phyloP scores from a whole-genome alignment of 2,888 invertebrate species.

The Willowsia nigromaculata region DNA sequence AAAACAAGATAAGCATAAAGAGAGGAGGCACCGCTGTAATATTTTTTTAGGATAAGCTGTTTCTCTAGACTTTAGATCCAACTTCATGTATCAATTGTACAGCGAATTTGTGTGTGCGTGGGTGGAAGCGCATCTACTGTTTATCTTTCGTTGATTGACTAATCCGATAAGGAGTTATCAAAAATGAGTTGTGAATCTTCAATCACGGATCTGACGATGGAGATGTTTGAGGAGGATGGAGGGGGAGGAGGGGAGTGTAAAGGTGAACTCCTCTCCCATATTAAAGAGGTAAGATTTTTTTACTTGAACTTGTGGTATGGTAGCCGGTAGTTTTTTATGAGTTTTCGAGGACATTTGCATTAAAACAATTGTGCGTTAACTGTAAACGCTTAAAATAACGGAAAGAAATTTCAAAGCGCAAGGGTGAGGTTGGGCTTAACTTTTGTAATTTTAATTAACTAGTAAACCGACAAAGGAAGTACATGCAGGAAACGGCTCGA shows the following conservation, averaged over 20 bases:
- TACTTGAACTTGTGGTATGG: neutral
- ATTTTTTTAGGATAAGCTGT: neutral
- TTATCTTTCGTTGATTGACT: neutral
- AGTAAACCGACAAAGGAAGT: conserved; percentile 13
- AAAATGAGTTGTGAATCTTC: conserved; percentile 73
- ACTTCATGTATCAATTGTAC: no score
- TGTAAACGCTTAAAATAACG: conserved; percentile 23
- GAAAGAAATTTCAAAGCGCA: neutral
- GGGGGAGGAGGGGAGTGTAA: conserved; percentile 47
- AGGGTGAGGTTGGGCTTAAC: neutral
- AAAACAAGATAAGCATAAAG: no score
- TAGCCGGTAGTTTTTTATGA: neutral
- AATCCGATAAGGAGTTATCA: neutral
- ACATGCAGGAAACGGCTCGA: neutral
- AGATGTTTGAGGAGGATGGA: conserved; percentile 69
- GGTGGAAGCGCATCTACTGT: conserved; percentile 6
- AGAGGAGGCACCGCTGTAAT: neutral
- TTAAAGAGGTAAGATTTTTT: conserved; percentile 65
- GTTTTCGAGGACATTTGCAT: neutral
- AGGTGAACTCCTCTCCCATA: conserved; percentile 70
- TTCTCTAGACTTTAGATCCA: no score
- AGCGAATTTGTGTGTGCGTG: neutral
- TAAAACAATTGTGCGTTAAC: neutral
- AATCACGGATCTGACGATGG: conserved; percentile 71
- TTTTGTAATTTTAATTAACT: neutral